Conservation (phyloP, 2,797 vertebrate species). For the Pseudotriccus pelzelni region DNA sequence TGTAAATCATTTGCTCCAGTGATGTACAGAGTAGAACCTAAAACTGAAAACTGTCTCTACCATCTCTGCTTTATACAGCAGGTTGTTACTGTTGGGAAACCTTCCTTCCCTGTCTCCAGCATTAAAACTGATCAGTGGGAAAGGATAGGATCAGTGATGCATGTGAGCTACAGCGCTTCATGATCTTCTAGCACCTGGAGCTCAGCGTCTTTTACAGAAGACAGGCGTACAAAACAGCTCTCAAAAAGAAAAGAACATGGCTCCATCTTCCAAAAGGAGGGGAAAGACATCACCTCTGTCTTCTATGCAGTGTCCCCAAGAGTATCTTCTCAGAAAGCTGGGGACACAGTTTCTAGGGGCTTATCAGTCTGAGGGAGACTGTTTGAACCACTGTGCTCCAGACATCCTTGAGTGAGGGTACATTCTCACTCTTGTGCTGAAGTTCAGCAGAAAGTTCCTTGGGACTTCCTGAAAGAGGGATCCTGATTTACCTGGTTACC, state of each 20-base stretch:
- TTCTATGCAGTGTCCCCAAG: not conserved
- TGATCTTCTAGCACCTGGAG: not conserved
- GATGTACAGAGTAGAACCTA: not conserved
- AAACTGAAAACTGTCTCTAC: not conserved
- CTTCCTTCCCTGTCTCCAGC: fast-evolving
- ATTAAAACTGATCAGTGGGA: not conserved
- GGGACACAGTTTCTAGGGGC: not conserved
- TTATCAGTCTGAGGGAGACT: not conserved
- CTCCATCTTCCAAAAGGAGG: not conserved
- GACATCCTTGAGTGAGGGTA: not conserved
- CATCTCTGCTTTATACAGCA: not conserved
- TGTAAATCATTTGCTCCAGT: not conserved
- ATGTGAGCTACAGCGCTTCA: not conserved
- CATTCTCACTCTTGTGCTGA: not conserved
- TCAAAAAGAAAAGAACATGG: not conserved
- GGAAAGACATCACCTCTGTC: not conserved
- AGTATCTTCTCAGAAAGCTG: not conserved
- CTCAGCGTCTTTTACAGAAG: not conserved
- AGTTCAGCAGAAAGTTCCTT: not conserved
- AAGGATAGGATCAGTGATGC: not conserved
- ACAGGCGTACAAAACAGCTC: not conserved
- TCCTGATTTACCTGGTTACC: not conserved
- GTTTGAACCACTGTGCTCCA: not conserved
- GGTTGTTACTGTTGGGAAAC: not conserved
- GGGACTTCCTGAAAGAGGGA: not conserved